These are phyloP conservation scores for Rhingia campestris DNA, from an alignment of 2,888 invertebrate genomes.

Conservation along the genomic window DNA sequence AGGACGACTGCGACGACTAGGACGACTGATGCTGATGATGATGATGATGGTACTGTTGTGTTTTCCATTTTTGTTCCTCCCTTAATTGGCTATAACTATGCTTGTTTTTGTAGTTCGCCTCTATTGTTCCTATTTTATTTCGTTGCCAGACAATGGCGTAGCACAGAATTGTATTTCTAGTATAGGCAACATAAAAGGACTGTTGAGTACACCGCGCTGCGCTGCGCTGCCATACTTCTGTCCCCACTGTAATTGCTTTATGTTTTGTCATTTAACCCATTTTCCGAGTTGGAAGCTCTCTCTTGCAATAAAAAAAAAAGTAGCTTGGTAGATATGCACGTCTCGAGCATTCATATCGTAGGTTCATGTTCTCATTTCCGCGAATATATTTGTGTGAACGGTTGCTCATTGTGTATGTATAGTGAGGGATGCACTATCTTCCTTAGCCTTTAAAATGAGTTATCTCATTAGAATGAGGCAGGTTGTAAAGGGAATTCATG, in stretches of 20 bases:
- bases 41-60: slow-evolving; percentile 51
- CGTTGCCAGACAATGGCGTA: slow-evolving; percentile 59
- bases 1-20: slow-evolving; percentile 27
- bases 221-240: not conserved
- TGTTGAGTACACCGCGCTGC: slow-evolving; percentile 6
- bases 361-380: slow-evolving; percentile 69
- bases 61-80: slow-evolving; percentile 32
- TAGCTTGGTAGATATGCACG: slow-evolving; percentile 31
- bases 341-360: slow-evolving; percentile 69
- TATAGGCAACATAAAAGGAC: slow-evolving; percentile 31
- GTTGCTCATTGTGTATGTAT: not conserved
- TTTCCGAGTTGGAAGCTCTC: slow-evolving; percentile 58
- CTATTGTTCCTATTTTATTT: slow-evolving; percentile 59
- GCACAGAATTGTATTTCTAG: slow-evolving; percentile 45
- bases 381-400: not conserved
- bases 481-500: slow-evolving; percentile 6
- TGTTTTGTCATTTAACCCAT: slow-evolving; percentile 73
- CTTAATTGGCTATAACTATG: slow-evolving; percentile 65
- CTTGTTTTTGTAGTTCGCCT: slow-evolving; percentile 31
- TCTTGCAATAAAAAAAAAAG: slow-evolving; percentile 59
- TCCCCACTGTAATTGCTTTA: slow-evolving; percentile 68
- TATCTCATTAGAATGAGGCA: slow-evolving; percentile 62
- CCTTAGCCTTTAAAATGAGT: slow-evolving; percentile 70
- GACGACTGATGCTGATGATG: slow-evolving; percentile 24
- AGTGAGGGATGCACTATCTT: slow-evolving; percentile 46